Evolutionary conservation across 2,797 vertebrate species (phyloP), one percentile per base, ranked within the genome.

Genomic region (Loriculus beryllinus): DNA sequence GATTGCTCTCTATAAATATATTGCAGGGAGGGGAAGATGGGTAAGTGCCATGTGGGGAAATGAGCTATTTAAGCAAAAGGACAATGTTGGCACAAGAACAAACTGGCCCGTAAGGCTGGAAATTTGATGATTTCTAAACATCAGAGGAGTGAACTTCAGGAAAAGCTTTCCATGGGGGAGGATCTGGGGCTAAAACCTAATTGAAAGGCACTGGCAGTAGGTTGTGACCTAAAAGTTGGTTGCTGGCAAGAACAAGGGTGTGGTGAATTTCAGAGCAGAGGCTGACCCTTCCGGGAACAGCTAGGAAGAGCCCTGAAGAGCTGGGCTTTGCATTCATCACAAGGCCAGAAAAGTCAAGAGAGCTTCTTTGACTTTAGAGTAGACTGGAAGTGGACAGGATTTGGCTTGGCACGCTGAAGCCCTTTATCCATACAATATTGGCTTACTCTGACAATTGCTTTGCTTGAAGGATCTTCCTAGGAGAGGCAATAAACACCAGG

Each of bases 81-180:
- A 96, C 94, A 95, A 95, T 96, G 94, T 94, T 96, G 96, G 95
- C 95, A 93, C 67, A 63, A 85, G 92, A 96, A 96, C 94, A 96
- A 95, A 96, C 96, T 95, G 90, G 51, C 81, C 2, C 2, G 0
- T 43, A 95, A 94, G 71, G 64, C 74, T 96, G 92, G 93, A 96
- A 95, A 96, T 79, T 70, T 9, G 60, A 92, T 84, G 74, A 90
- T 92, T 96, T 95, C 70, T 82, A 92, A 95, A 96, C 93, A 96
- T 82, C 83, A 94, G 85, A 80, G 48, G 21, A 95, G 78, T 37
- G 71, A 90, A 92, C 64, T 91, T 94, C 88, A 92, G 92, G 92
- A 95, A 95, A 88, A 93, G 37, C 68, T 25, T 89, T 95, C 79
- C 68, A 80, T 48, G 45, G 48, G 31, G 65, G 52, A 95, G 68